These are phyloP conservation scores for Axis porcinus DNA, from an alignment of 2,113 vertebrate genomes.

Conservation along the genomic window DNA sequence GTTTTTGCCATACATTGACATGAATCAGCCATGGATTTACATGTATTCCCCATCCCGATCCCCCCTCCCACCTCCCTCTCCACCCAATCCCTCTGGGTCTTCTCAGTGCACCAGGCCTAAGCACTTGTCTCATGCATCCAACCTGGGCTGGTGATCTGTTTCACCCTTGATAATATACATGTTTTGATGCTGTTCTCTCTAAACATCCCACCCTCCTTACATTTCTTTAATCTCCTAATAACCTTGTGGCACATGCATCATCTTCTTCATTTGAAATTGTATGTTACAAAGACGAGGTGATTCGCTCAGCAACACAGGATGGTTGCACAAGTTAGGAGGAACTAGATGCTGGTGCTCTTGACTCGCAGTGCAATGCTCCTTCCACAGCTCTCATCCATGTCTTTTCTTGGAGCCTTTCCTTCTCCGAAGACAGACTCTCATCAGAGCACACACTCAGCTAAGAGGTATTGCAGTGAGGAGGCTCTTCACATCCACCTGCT, in stretches of 20 bases:
- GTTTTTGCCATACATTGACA: too few species aligned
- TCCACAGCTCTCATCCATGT: background rate
- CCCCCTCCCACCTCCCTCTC: too few species aligned
- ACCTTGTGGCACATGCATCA: background rate
- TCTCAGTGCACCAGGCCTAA: too few species aligned
- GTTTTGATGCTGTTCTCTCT: too few species aligned
- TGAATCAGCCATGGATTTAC: too few species aligned
- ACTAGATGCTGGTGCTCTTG: background rate
- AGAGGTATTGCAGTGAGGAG: background rate
- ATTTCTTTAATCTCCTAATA: background rate
- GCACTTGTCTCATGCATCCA: too few species aligned
- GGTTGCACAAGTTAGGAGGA: background rate
- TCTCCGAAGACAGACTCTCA: background rate
- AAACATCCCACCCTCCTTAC: background rate
- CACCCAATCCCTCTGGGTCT: too few species aligned
- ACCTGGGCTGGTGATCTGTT: too few species aligned
- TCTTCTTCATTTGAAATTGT: background rate
- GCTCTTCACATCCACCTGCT: slow-evolving; percentile 4
- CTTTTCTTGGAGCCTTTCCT: background rate
- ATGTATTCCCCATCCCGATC: too few species aligned
- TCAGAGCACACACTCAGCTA: background rate
- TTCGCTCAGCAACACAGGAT: background rate
- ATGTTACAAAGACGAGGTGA: background rate
- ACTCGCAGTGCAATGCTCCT: background rate
- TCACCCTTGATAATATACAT: too few species aligned